phyloP scores from a whole-genome alignment of 2,888 invertebrate genomes.

The Agrotis puta region DNA sequence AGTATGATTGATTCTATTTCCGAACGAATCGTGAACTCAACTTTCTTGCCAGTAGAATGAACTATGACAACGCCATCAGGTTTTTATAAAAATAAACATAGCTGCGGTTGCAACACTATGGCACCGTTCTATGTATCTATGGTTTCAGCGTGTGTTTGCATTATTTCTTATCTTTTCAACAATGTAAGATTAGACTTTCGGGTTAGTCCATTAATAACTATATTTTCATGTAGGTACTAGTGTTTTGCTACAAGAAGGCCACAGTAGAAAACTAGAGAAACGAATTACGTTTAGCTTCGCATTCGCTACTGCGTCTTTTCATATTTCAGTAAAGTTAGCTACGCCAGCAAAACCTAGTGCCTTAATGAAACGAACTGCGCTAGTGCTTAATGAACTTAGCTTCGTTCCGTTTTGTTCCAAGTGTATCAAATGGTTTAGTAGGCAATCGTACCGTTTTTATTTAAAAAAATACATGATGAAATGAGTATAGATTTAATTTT shows the following conservation, averaged over 20 bases:
- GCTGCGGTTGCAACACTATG: slow-evolving; percentile 42
- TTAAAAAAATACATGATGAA: too few relatives aligned
- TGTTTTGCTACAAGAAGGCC: background rate
- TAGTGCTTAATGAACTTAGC: too few relatives aligned
- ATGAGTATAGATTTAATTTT: too few relatives aligned
- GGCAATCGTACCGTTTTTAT: too few relatives aligned
- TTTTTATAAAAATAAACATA: slow-evolving; percentile 46
- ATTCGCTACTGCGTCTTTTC: too few relatives aligned
- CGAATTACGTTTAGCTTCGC: too few relatives aligned
- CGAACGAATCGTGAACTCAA: slow-evolving; percentile 43
- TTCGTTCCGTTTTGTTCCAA: too few relatives aligned
- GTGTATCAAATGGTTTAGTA: too few relatives aligned
- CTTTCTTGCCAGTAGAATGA: slow-evolving; percentile 51
- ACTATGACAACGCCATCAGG: slow-evolving; percentile 41
- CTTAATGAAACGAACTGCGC: too few relatives aligned
- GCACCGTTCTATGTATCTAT: slow-evolving; percentile 1
- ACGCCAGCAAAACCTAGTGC: too few relatives aligned
- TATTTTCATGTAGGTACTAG: background rate
- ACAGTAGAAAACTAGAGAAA: too few relatives aligned
- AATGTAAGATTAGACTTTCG: background rate
- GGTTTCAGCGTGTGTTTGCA: slow-evolving; percentile 14
- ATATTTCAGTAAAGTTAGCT: too few relatives aligned
- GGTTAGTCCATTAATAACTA: background rate
- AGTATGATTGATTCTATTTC: slow-evolving; percentile 55
- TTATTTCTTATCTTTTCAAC: background rate